Evolutionary conservation across 2,797 vertebrate genomes (phyloP), one percentile per base, ranked within the genome.

Genomic region (Trematomus bernacchii): DNA sequence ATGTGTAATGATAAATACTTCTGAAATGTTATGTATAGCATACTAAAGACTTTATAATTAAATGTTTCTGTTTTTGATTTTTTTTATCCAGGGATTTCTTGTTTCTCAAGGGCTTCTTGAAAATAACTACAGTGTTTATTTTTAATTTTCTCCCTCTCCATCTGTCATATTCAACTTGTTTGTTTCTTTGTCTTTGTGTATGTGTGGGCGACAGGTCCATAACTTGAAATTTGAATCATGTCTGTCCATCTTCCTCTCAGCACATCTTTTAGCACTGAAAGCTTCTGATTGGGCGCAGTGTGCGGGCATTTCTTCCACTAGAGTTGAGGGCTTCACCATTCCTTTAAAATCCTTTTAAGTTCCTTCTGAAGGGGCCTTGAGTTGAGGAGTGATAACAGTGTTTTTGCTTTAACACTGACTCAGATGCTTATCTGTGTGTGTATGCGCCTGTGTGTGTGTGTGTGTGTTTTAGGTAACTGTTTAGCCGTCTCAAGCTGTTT

Each of bases 371-470:
- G 52, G 16, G 52, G 53, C 33, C 27, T 82, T 53, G 19, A 53
- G 48, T 54, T 55, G 67, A 73, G 42, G 23, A 73, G 58, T 65
- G 61, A 83, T 63, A 51, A 44, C 3, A 9, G 68, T 59, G 53
- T 82, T 46, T 77, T 84, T 77, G 23, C 76, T 73, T 69, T 43
- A 64, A 50, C 68, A 60, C 67, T 16, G 62, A 62, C 59, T 72
- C 74, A 37, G 64, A 72, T 70, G 11, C 60, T 64, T 75, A 59
- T 80, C 72, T 62, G 0, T 55, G 0, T 51, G 18, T 74, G 55
- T 63, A 6, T 42, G 55, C 46, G 15, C 27, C 43, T 54, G 73
- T 23, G 21, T 51, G 4, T 3, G 73, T 23, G 21, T 51, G 4
- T 3, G 63, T 79, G 43, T 42, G 47, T 62, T 61, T 71, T 11